Percentiles rank a stretch among this genome's conserved stretches.
Evolutionary conservation across 2,797 vertebrate species (phyloP).

Genomic region (Hybognathus amarus): DNA sequence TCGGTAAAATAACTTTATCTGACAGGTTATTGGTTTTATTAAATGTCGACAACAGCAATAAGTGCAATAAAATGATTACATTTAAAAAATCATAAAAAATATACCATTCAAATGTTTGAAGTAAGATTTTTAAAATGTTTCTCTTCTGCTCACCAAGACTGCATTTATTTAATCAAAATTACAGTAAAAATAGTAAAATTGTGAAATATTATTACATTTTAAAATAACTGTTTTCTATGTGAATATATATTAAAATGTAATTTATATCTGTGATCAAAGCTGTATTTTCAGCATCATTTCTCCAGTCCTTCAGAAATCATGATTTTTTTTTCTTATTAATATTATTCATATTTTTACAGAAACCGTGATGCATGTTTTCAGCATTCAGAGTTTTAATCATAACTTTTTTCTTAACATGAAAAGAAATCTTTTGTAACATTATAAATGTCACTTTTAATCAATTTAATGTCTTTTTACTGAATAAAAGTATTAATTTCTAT

Average conservation of each 20-base stretch:
- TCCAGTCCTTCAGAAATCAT: background rate
- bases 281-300: background rate
- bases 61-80: background rate
- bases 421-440: background rate
- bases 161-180: background rate
- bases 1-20: constrained; percentile 29
- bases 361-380: background rate
- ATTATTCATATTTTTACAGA: background rate
- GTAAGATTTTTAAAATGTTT: background rate
- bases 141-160: background rate
- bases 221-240: background rate
- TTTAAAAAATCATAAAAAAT: background rate
- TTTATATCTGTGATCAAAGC: background rate
- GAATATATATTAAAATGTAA: rapidly evolving
- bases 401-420: no score
- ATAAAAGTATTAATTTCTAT: background rate
- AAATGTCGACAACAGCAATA: background rate
- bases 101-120: background rate
- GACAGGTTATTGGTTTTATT: background rate
- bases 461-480: background rate
- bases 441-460: background rate
- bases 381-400: background rate
- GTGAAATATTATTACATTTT: background rate
- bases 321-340: background rate
- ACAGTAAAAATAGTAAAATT: background rate